Base-by-base conservation (phyloP, 2,113 vertebrate genomes). In the Oryzias curvinotus region DNA sequence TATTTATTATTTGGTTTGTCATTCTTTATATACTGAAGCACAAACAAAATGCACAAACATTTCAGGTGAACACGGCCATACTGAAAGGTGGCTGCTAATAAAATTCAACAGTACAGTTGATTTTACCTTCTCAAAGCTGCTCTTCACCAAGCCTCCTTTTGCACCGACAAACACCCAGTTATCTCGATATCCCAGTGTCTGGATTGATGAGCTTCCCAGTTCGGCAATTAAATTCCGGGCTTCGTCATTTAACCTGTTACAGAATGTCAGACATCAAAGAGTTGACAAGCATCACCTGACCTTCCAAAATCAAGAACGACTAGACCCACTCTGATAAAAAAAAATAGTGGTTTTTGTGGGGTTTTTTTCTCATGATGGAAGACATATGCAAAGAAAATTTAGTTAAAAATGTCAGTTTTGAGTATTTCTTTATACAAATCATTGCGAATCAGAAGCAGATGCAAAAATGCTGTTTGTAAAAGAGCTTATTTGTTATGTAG, bases 151-250 rank as follows among this genome's bases (percentile, higher is more conserved):
- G 36, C 88, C 89, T 73, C 95, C 95, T 89, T 96, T 97, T 7
- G 92, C 94, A 41, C 95, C 96, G 0, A 95, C 94, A 83, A 98
- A 98, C 75, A 97, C 83, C 96, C 96, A 98, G 86, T 92, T 96
- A 65, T 98, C 96, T 86, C 96, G 90, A 72, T 94, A 98, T 0
- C 81, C 90, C 54, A 98, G 82, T 0, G 69, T 84, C 1, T 65
- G 78, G 63, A 97, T 87, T 0, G 62, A 76, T 0, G 93, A 78
- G 62, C 95, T 97, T 8, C 96, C 96, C 44, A 98, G 60, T 0
- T 94, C 92, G 47, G 86, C 23, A 0, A 98, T 93, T 63, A 96
- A 89, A 5, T 83, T 81, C 47, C 92, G 87, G 1, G 94, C 93
- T 36, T 97, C 94, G 0, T 93, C 90, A 0, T 87, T 94, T 46